A percentile compares a stretch with the other conserved stretches of the same genome.
Conservation (phyloP, 1,140 invertebrate genomes). For the Wasmannia auropunctata region DNA sequence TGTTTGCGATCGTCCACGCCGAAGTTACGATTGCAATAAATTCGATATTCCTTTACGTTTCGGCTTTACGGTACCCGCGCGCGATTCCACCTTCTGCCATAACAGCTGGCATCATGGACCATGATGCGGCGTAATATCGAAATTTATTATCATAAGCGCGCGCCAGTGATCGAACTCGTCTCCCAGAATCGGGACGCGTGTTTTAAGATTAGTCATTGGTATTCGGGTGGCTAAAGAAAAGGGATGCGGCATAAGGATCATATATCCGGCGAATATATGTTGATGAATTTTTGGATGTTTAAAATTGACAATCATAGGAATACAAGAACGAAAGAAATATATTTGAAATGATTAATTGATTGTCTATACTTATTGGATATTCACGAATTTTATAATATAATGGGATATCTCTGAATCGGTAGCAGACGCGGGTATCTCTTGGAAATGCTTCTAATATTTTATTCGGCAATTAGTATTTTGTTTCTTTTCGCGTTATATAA, state of each 20-base stretch:
- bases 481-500: neutral
- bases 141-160: slow-evolving; percentile 30
- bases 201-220: slow-evolving; percentile 15
- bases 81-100: neutral
- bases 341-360: neutral
- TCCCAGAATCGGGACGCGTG: neutral
- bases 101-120: neutral
- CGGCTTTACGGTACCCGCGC: slow-evolving; percentile 38
- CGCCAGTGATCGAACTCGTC: neutral
- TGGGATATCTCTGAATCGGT: neutral
- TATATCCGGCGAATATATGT: neutral
- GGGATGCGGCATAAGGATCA: neutral
- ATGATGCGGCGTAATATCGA: slow-evolving; percentile 18
- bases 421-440: neutral
- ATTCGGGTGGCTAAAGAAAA: neutral
- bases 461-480: neutral
- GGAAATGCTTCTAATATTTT: neutral
- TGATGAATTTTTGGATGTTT: neutral
- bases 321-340: neutral
- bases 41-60: slow-evolving; percentile 58
- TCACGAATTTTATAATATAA: neutral
- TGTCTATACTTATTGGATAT: neutral
- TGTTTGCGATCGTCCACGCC: neutral
- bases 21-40: slow-evolving; percentile 66
- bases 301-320: neutral